Percentiles rank a stretch among this genome's conserved stretches.
These are phyloP conservation scores for Brachylomia viminalis DNA, from an alignment of 2,888 invertebrate species.

Conservation along the genomic window DNA sequence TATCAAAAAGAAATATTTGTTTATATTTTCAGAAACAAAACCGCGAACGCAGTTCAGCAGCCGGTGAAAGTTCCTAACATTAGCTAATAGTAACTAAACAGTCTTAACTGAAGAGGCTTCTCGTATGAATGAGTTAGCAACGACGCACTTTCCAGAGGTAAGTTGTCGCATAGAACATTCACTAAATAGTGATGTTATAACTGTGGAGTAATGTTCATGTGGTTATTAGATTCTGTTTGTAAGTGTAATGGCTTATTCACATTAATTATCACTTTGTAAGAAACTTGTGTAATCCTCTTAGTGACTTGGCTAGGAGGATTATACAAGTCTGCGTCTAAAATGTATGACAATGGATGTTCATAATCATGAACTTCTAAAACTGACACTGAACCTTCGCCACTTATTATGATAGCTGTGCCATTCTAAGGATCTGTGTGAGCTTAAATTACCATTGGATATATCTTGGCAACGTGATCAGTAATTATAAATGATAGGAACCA, in stretches of 20 bases:
- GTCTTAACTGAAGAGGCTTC: constrained; percentile 34
- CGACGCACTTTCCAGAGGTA: constrained; percentile 46
- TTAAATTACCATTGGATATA: neutral
- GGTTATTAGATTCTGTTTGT: constrained; percentile 10
- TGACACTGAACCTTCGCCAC: neutral
- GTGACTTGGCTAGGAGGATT: neutral
- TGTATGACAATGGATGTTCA: neutral
- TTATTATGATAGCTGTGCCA: neutral
- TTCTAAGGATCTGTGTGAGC: neutral
- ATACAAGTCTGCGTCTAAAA: neutral
- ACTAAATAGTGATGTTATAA: constrained; percentile 36
- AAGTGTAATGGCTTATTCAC: neutral
- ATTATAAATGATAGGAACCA: too few species aligned
- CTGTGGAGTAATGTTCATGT: constrained; percentile 36
- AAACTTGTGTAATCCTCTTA: constrained; percentile 1
- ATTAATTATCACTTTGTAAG: constrained; percentile 20
- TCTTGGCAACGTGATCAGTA: too few species aligned
- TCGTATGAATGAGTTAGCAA: constrained; percentile 36
- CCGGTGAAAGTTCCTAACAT: constrained; percentile 31
- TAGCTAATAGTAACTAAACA: constrained; percentile 27
- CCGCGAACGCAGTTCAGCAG: neutral
- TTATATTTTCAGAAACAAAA: too few species aligned
- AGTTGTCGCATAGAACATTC: constrained; percentile 45
- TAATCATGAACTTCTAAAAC: neutral
- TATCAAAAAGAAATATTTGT: too few species aligned